Evolutionary conservation across 2,888 invertebrate genomes (phyloP).

Genomic region (Proisotoma minuta): DNA sequence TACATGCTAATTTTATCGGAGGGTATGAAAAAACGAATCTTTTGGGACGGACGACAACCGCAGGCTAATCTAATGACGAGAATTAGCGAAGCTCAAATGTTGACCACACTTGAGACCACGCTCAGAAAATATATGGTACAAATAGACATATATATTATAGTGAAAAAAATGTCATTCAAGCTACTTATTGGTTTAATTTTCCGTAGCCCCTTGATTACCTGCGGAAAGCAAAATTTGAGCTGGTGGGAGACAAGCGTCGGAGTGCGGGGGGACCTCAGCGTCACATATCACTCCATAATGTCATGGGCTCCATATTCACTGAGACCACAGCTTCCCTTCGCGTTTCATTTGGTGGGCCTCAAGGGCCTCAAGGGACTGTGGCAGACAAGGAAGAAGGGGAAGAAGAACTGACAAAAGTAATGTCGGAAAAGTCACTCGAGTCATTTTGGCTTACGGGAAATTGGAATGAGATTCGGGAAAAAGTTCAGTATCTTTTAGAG

Average conservation of each 20-base stretch:
- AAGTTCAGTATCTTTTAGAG: constrained; percentile 8
- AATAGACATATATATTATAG: no score
- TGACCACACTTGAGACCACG: constrained; percentile 12
- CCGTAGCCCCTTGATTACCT: no score
- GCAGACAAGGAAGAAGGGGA: background rate
- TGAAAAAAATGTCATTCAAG: no score
- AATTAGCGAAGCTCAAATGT: constrained; percentile 24
- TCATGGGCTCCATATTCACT: background rate
- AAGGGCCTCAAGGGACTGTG: background rate
- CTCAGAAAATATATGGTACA: constrained; percentile 22
- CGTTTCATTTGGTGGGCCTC: background rate
- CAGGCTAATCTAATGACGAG: constrained; percentile 8
- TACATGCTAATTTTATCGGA: constrained; percentile 3
- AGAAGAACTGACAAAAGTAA: background rate
- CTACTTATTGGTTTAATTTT: no score
- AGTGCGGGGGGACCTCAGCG: no score
- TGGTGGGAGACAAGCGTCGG: background rate
- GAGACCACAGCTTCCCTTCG: background rate
- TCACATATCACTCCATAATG: no score
- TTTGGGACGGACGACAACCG: constrained; percentile 17
- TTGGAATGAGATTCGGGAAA: constrained; percentile 18
- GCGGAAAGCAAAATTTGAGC: background rate
- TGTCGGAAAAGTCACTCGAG: background rate
- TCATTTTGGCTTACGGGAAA: constrained; percentile 14
- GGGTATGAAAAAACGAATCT: background rate